These are phyloP conservation scores for Sarcophilus harrisii DNA, from an alignment of 2,797 vertebrate species.

Conservation along the genomic window DNA sequence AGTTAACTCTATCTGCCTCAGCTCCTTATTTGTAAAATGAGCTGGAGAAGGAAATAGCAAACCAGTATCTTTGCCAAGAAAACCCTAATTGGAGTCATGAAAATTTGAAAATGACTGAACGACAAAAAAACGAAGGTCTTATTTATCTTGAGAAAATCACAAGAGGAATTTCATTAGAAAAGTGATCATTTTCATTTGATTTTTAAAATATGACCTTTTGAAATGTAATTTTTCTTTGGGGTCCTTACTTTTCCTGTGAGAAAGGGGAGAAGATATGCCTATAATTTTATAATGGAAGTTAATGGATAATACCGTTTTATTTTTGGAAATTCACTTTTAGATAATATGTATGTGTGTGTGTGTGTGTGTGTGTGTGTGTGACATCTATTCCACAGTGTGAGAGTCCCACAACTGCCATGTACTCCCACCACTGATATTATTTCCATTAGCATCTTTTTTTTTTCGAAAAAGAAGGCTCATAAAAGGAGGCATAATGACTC, in stretches of 20 bases:
- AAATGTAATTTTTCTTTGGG: neutral
- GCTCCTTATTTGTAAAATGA: neutral
- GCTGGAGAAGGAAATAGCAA: too few relatives aligned
- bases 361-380: too few relatives aligned
- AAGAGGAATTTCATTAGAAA: neutral
- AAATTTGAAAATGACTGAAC: neutral
- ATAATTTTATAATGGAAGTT: constrained; percentile 5
- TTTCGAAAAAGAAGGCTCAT: too few relatives aligned
- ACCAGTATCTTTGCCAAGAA: too few relatives aligned
- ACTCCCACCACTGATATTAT: neutral
- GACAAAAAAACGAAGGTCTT: neutral
- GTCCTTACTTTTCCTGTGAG: too few relatives aligned
- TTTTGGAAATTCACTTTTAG: neutral
- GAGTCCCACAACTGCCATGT: neutral
- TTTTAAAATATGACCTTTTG: neutral
- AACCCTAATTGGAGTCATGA: too few relatives aligned
- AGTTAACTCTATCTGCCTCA: neutral
- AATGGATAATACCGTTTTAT: neutral
- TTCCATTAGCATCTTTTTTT: neutral
- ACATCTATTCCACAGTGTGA: too few relatives aligned
- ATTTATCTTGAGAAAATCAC: constrained; percentile 6
- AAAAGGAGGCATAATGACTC: too few relatives aligned
- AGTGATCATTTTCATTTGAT: neutral
- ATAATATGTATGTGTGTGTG: too few relatives aligned
- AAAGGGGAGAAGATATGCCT: neutral